Evolutionary conservation across 2,113 vertebrate genomes (phyloP).

Genomic region (Mobula hypostoma): DNA sequence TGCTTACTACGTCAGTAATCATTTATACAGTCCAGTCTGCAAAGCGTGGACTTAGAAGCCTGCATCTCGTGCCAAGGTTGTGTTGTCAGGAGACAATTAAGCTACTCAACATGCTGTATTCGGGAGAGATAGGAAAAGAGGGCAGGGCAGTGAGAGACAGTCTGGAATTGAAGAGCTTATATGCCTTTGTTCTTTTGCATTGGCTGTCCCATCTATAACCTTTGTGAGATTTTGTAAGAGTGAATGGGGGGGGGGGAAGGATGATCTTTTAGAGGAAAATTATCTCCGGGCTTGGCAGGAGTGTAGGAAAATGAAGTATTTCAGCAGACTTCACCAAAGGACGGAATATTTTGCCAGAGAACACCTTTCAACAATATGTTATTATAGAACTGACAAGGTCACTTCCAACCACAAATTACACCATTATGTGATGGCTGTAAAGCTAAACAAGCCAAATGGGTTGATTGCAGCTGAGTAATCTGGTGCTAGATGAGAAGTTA

Average conservation of each 20-base stretch:
- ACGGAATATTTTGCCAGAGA: neutral
- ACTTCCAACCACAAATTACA: slow-evolving; percentile 21
- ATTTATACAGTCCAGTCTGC: neutral
- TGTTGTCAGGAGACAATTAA: neutral
- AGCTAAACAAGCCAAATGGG: slow-evolving; percentile 23
- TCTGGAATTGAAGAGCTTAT: neutral
- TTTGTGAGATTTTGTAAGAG: neutral
- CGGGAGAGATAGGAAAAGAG: neutral
- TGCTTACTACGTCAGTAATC: neutral
- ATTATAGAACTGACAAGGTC: slow-evolving; percentile 27
- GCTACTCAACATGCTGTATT: neutral
- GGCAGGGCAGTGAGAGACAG: neutral
- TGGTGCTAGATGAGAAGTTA: slow-evolving; percentile 8
- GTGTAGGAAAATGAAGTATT: neutral
- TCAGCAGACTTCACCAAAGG: neutral
- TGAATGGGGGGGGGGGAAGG: neutral
- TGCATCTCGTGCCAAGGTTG: neutral
- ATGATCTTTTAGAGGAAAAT: slow-evolving; percentile 41
- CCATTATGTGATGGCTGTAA: slow-evolving; percentile 29
- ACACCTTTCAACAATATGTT: slow-evolving; percentile 17
- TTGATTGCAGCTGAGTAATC: slow-evolving; percentile 15
- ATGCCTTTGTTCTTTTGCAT: neutral
- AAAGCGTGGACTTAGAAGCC: neutral
- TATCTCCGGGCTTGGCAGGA: neutral
- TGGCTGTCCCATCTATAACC: neutral